Percentiles rank a stretch among this genome's conserved stretches.
These are phyloP conservation scores for Rhombomys opimus DNA, from an alignment of 2,113 vertebrate species.

Conservation along the genomic window DNA sequence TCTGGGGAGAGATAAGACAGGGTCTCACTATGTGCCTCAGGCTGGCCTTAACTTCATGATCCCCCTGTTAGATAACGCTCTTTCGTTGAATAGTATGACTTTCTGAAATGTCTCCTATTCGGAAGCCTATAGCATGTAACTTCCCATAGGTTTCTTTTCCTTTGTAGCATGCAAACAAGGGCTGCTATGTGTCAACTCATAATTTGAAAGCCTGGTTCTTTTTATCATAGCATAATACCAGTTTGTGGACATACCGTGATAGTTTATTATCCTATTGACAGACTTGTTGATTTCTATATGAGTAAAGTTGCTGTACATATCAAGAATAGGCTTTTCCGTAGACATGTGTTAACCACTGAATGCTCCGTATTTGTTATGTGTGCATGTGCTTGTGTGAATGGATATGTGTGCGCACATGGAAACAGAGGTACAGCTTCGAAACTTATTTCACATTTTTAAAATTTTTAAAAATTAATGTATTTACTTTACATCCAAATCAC, in stretches of 20 bases:
- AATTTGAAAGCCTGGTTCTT: background rate
- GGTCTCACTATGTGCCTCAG: background rate
- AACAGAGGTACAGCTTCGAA: background rate
- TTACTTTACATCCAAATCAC: no score
- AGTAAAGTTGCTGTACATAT: background rate
- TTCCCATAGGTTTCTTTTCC: background rate
- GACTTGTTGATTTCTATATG: background rate
- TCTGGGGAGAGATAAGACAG: background rate
- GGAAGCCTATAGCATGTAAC: background rate
- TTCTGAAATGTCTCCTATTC: background rate
- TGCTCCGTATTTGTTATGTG: background rate
- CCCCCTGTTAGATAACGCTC: background rate
- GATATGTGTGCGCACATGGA: background rate
- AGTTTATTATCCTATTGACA: background rate
- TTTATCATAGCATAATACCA: background rate
- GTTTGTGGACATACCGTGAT: background rate
- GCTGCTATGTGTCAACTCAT: background rate
- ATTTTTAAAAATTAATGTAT: no score
- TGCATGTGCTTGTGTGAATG: background rate
- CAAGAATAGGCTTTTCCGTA: background rate
- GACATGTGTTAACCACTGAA: background rate
- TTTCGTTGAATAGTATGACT: background rate
- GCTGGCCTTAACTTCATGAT: background rate
- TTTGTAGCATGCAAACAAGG: background rate
- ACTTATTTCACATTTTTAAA: no score